Percentiles rank a stretch among this genome's conserved stretches.
Conservation (phyloP, 2,888 invertebrate genomes). For the Cephus nigrinus region DNA sequence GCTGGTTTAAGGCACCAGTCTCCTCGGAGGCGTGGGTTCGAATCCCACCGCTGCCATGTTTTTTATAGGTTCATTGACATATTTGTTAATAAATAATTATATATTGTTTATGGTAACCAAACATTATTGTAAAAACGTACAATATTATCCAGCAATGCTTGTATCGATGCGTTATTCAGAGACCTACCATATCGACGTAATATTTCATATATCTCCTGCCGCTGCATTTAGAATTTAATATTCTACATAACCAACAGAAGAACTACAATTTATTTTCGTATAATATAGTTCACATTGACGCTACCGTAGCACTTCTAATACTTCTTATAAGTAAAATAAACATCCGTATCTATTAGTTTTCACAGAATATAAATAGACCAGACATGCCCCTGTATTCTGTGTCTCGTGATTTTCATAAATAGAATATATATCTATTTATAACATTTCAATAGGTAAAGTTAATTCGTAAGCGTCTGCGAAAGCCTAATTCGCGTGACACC, state of each 20-base stretch:
- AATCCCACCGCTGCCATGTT: constrained; percentile 61
- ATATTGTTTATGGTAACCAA: background rate
- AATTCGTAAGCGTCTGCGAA: no score
- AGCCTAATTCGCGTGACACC: no score
- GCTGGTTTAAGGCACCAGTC: constrained; percentile 66
- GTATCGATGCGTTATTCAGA: background rate
- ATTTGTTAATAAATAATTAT: background rate
- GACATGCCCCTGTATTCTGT: no score
- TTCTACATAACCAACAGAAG: background rate
- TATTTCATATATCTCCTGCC: background rate
- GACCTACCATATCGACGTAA: background rate
- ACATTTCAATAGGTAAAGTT: no score
- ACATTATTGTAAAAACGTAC: background rate
- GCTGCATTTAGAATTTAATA: background rate
- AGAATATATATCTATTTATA: no score
- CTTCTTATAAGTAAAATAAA: background rate
- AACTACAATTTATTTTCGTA: background rate
- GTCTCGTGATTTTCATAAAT: no score
- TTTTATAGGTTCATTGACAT: constrained; percentile 1
- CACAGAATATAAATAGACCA: no score
- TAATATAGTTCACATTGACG: background rate
- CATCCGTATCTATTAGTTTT: background rate
- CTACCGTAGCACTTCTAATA: background rate
- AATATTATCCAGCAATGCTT: background rate
- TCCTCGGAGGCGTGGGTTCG: constrained; percentile 67